Evolutionary conservation across 2,888 invertebrate species (phyloP).

Genomic region (Leucophora obtusa): DNA sequence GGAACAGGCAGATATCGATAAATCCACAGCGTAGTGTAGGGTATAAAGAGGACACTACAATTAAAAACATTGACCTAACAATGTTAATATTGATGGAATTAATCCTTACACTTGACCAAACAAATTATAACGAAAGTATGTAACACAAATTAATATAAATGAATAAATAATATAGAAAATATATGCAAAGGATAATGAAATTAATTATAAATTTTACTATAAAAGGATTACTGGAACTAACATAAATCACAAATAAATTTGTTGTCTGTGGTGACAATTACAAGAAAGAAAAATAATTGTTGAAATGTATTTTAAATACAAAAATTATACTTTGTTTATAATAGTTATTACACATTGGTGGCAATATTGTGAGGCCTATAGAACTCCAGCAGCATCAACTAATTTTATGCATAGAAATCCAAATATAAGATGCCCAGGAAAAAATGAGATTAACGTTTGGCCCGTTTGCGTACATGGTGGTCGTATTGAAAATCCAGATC

Average conservation of each 20-base stretch:
- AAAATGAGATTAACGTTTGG: slow-evolving; percentile 29
- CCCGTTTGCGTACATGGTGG: slow-evolving; percentile 32
- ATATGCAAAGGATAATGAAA: too few species aligned
- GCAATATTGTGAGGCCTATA: background rate
- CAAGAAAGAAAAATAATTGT: background rate
- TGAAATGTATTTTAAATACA: background rate
- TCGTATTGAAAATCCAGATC: slow-evolving; percentile 39
- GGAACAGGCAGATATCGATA: too few species aligned
- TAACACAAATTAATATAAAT: too few species aligned
- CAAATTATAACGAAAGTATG: background rate
- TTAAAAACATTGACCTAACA: background rate
- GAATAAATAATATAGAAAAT: too few species aligned
- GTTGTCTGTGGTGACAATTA: too few species aligned
- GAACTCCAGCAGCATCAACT: background rate
- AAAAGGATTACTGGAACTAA: background rate
- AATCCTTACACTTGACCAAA: background rate
- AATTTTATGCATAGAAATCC: background rate
- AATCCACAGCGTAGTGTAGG: too few species aligned
- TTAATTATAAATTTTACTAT: background rate
- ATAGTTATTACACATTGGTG: background rate
- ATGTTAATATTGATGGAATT: background rate
- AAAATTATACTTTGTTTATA: background rate
- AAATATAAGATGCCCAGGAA: slow-evolving; percentile 18
- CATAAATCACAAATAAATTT: background rate
- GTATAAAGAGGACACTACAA: too few species aligned